Percentiles rank a stretch among this genome's conserved stretches.
Evolutionary conservation across 2,888 invertebrate species (phyloP).

Genomic region (Caenorhabditis zanzibari): DNA sequence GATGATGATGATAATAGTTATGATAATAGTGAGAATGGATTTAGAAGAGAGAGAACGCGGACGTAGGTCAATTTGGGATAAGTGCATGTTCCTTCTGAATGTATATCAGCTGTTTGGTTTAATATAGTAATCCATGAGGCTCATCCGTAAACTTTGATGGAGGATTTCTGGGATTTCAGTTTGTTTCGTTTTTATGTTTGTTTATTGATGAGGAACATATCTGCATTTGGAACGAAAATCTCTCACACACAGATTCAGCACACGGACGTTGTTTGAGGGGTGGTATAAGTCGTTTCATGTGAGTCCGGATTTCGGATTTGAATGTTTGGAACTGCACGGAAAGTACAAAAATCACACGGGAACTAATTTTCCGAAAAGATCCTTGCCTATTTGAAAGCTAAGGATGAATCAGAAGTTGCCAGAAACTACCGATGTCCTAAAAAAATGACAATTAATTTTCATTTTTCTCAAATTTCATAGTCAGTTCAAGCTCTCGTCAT

Average conservation of each 20-base stretch:
- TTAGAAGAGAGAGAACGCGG: neutral
- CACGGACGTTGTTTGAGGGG: neutral
- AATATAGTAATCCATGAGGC: neutral
- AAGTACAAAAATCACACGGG: neutral
- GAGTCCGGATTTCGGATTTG: neutral
- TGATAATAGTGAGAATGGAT: slow-evolving; percentile 7
- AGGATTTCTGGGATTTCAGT: slow-evolving; percentile 41
- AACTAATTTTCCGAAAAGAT: neutral
- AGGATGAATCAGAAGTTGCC: no score
- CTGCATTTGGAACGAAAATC: neutral
- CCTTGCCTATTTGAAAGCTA: neutral
- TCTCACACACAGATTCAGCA: neutral
- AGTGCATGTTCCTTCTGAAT: slow-evolving; percentile 32
- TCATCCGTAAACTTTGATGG: slow-evolving; percentile 53
- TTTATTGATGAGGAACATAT: slow-evolving; percentile 13
- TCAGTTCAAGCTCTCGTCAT: no score
- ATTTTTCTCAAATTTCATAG: no score
- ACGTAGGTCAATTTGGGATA: slow-evolving; percentile 30
- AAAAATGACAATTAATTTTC: no score
- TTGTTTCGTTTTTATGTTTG: slow-evolving; percentile 42
- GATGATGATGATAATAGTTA: slow-evolving; percentile 27
- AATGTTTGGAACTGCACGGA: neutral
- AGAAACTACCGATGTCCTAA: no score
- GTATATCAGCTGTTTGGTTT: slow-evolving; percentile 39
- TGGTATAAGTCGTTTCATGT: neutral